Percentiles rank a stretch among this genome's conserved stretches.
These are phyloP conservation scores for Corythaeola cristata DNA, from an alignment of 2,113 vertebrate genomes.

Conservation along the genomic window DNA sequence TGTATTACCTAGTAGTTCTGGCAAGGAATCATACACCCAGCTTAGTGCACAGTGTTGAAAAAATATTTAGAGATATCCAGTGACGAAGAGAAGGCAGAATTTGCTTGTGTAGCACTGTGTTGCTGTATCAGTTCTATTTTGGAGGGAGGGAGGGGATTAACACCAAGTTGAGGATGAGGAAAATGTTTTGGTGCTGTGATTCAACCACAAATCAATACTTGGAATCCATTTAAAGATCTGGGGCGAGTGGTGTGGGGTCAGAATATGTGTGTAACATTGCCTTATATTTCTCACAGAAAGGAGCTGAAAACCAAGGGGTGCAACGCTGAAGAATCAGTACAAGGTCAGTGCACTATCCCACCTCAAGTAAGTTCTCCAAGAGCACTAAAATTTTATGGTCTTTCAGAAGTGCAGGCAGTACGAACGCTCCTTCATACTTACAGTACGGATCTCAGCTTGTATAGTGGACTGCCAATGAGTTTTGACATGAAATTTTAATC, in stretches of 20 bases:
- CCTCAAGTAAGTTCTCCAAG: background rate
- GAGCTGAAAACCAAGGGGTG: background rate
- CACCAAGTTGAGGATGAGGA: background rate
- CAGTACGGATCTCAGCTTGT: background rate
- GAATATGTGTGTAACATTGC: fast-evolving
- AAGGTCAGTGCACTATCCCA: background rate
- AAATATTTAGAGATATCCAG: fast-evolving
- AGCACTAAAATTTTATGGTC: background rate
- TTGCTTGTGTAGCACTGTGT: background rate
- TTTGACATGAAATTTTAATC: background rate
- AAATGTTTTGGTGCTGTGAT: background rate
- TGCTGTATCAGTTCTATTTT: fast-evolving
- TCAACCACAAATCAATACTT: background rate
- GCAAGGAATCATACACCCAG: fast-evolving
- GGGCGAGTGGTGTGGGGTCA: background rate
- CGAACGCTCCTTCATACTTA: fast-evolving
- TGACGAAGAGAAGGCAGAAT: no score
- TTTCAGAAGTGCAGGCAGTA: background rate
- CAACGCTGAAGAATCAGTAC: no score
- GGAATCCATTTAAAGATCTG: background rate
- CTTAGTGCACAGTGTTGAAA: background rate
- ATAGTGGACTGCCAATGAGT: fast-evolving
- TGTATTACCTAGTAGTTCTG: background rate
- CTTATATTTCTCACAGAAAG: background rate
- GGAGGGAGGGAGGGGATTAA: background rate